These are phyloP conservation scores for Nomada hirtipes DNA, from an alignment of 2,888 invertebrate species.

Conservation along the genomic window DNA sequence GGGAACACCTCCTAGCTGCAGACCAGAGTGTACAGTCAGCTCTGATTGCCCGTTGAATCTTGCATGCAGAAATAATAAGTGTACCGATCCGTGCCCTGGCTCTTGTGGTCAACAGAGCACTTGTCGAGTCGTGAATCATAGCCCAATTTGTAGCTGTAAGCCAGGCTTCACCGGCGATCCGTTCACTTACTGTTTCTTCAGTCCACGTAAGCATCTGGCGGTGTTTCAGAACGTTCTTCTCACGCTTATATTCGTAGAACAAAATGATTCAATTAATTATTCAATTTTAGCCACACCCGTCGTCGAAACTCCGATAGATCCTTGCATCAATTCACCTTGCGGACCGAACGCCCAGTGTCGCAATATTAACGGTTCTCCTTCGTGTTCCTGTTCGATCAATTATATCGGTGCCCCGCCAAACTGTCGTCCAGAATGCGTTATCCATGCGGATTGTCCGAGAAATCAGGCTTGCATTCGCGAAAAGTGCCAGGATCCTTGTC, in stretches of 20 bases:
- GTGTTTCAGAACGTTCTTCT: neutral
- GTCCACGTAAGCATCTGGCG: constrained; percentile 43
- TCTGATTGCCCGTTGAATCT: constrained; percentile 88
- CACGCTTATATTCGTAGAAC: no score
- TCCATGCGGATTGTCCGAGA: constrained; percentile 91
- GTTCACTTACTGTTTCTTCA: constrained; percentile 80
- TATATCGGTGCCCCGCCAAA: constrained; percentile 87
- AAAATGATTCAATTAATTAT: neutral
- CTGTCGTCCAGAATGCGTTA: constrained; percentile 92
- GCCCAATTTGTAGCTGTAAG: constrained; percentile 88
- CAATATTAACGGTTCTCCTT: constrained; percentile 86
- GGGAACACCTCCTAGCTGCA: constrained; percentile 88
- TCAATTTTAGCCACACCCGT: constrained; percentile 27
- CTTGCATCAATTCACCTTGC: constrained; percentile 86
- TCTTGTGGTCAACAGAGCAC: constrained; percentile 87
- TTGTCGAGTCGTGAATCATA: constrained; percentile 88
- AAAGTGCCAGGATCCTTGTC: constrained; percentile 92
- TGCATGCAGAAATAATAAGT: constrained; percentile 89
- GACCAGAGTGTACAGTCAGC: constrained; percentile 89
- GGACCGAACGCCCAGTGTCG: constrained; percentile 89
- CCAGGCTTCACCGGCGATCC: constrained; percentile 88
- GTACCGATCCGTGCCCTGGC: constrained; percentile 87
- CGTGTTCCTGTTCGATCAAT: constrained; percentile 90
- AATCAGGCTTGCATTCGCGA: constrained; percentile 90
- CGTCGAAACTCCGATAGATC: constrained; percentile 65